Evolutionary conservation across 1,140 invertebrate species (phyloP), one percentile per base, ranked within the genome.

Genomic region (Aphaenogaster floridana): DNA sequence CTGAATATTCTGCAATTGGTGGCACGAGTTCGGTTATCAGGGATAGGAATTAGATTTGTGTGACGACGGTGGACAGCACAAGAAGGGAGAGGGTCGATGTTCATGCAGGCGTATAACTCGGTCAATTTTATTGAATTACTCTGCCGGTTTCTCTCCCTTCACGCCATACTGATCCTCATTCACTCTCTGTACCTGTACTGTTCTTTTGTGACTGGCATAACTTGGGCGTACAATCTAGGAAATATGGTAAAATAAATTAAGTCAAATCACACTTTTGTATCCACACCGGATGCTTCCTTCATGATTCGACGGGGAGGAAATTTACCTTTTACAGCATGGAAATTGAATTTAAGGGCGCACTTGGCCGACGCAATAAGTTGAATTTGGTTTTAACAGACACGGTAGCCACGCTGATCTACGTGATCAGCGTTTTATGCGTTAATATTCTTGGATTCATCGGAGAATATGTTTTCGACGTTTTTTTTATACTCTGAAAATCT

Each of bases 51-150:
- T 91, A 90, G 83, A 91, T 91, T 91, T 91, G 87, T 68, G 90
- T 68, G 89, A 88, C 63, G 63, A 21, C 39, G 81, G 57, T 72
- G 89, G 86, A 88, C 90, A 88, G 71, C 61, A 52, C 11, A 36
- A 54, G 54, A 36, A 90, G 76, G 28, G 21, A 21, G 42, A 45
- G 39, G 57, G 9, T 71, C 50, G 52, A 17, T 54, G 79, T 17
- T 86, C 90, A 42, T 86, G 81, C 71, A 78, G 52, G 45, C 86
- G 66, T 88, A 59, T 90, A 90, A 91, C 87, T 91, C 59, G 89
- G 90, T 88, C 81, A 90, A 90, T 91, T 91, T 91, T 91, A 91
- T 91, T 78, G 83, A 91, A 88, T 91, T 91, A 91, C 83, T 45
- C 42, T n/a, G 54, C 50, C 81, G 39, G 80, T 85, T 83, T 83